These are phyloP conservation scores for Neomorphus geoffroyi DNA, from an alignment of 2,797 vertebrate species.

Conservation along the genomic window DNA sequence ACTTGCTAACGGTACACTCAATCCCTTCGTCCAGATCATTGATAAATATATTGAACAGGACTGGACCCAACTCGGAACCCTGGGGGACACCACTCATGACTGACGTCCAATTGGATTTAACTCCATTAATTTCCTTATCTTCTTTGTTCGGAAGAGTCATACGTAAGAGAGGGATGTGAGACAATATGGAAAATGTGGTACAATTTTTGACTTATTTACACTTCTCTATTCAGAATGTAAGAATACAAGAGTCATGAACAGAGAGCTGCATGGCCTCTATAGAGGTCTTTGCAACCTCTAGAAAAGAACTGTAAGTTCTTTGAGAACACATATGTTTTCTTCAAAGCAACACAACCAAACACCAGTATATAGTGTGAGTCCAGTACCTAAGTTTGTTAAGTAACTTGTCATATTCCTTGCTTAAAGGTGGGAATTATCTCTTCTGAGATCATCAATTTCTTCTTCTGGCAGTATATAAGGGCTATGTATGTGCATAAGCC, in stretches of 20 bases:
- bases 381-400: background rate
- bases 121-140: too few species aligned
- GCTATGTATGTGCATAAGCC: background rate
- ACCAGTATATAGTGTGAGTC: too few species aligned
- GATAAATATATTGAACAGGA: too few species aligned
- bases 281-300: background rate
- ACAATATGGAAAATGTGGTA: background rate
- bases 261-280: background rate
- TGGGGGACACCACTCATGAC: too few species aligned
- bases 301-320: background rate
- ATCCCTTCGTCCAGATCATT: too few species aligned
- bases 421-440: background rate
- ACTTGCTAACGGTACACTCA: too few species aligned
- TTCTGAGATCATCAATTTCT: background rate
- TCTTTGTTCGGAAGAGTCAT: slow-evolving; percentile 13
- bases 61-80: too few species aligned
- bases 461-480: background rate
- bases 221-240: background rate
- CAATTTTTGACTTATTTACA: background rate
- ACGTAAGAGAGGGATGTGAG: background rate
- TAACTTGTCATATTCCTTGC: background rate
- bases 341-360: background rate
- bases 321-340: background rate
- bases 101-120: too few species aligned
- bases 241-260: background rate